Base-by-base conservation (phyloP, 2,797 vertebrate genomes). In the Onychomys arenicola region DNA sequence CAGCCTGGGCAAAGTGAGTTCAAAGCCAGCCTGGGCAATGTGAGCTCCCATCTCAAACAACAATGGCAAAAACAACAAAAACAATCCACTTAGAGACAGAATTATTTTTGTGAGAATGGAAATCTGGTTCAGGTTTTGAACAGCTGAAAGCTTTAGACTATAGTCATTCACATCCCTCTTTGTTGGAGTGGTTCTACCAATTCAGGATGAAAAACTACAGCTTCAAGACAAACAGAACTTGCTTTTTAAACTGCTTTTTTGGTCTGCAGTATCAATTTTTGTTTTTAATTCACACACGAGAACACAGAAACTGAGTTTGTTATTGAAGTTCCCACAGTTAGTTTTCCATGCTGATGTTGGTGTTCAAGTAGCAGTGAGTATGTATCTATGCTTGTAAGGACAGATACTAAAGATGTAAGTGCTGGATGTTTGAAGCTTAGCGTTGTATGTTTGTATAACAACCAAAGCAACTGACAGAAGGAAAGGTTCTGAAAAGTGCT, bases 401-500 rank as follows among this genome's bases (percentile, higher is more conserved):
- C 67, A 77, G 76, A 85, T 65, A 8, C 52, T 78, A 93, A 78
- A 86, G 52, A 96, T 80, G 81, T 93, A 93, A 91, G 55, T 89
- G 40, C 43, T 88, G 43, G 83, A 8, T 65, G 37, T 94, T 87
- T 86, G 61, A 93, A 91, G n/a, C 27, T 78, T 75, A 77, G 40
- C 14, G 67, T 32, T 87, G 7, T 65, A 75, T 65, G 61, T 75
- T 95, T 89, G 37, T 76, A 13, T 55, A 69, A 80, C 16, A 89
- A 69, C 78, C 37, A 40, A 89, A 90, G 80, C 29, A 95, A 91
- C 29, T 3, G 3, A 12, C 29, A 34, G 69, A 84, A 76, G 8
- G 49, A 71, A 49, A 46, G 59, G 93, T 57, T 27, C 32, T 25
- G 63, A 46, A 82, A 55, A 29, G n/a, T 95, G 19, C 80, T 25